Percentiles rank a stretch among this genome's conserved stretches.
These are phyloP conservation scores for Neolamprologus multifasciatus DNA, from an alignment of 2,797 vertebrate genomes.

Conservation along the genomic window DNA sequence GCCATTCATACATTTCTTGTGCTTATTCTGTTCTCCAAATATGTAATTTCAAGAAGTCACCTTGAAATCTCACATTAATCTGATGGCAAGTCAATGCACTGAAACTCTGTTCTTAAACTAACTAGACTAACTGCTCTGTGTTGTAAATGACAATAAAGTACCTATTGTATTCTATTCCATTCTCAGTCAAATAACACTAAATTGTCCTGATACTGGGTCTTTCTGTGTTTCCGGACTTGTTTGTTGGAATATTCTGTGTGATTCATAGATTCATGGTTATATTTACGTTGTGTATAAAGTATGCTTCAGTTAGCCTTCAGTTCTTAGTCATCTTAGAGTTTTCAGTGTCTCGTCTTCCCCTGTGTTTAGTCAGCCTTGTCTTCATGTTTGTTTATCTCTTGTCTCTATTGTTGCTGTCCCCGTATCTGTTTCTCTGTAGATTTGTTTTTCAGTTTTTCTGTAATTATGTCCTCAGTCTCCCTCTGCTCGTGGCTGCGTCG, in stretches of 20 bases:
- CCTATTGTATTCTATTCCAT: fast-evolving
- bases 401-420: fast-evolving
- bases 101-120: background rate
- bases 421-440: background rate
- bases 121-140: too few species aligned
- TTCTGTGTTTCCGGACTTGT: fast-evolving
- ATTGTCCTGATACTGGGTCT: background rate
- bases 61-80: background rate
- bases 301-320: background rate
- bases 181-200: background rate
- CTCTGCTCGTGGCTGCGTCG: fast-evolving
- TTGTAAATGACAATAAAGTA: too few species aligned
- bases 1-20: background rate
- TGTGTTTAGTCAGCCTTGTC: background rate
- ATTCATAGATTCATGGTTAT: background rate
- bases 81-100: background rate
- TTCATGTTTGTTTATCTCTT: background rate
- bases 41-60: background rate
- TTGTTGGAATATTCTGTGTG: background rate
- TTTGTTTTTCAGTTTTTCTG: background rate
- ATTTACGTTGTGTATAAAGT: background rate
- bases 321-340: background rate
- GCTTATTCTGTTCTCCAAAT: background rate
- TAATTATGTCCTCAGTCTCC: background rate
- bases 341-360: background rate